Evolutionary conservation across 1,140 invertebrate genomes (phyloP).

Genomic region (Aphidius gifuensis): DNA sequence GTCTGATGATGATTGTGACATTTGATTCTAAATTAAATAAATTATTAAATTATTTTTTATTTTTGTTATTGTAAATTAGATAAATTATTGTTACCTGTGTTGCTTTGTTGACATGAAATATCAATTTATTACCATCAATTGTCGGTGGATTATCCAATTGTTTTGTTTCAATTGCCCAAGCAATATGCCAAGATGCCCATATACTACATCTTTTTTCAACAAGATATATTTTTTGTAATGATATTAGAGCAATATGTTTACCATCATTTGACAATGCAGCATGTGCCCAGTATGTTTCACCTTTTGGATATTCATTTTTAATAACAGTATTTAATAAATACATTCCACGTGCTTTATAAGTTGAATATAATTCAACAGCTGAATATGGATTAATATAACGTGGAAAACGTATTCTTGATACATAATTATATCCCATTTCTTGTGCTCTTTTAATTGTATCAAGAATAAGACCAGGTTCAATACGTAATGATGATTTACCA

Average conservation of each 20-base stretch:
- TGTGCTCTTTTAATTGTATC: slow-evolving; percentile 68
- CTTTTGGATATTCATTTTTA: slow-evolving; percentile 65
- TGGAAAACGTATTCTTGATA: slow-evolving; percentile 66
- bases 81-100: slow-evolving; percentile 19
- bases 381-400: slow-evolving; percentile 66
- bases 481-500: slow-evolving; percentile 60
- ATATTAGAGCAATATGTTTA: slow-evolving; percentile 54
- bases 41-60: not conserved
- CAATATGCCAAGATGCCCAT: slow-evolving; percentile 73
- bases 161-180: slow-evolving; percentile 73
- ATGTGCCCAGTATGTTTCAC: slow-evolving; percentile 72
- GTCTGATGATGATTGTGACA: slow-evolving; percentile 59
- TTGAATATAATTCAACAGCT: slow-evolving; percentile 66
- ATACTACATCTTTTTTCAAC: slow-evolving; percentile 65
- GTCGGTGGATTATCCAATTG: slow-evolving; percentile 70
- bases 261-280: slow-evolving; percentile 60
- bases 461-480: slow-evolving; percentile 64
- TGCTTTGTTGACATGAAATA: slow-evolving; percentile 73
- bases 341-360: slow-evolving; percentile 63
- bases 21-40: slow-evolving; percentile 39
- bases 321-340: slow-evolving; percentile 59
- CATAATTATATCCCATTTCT: slow-evolving; percentile 67
- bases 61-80: not conserved
- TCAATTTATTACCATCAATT: slow-evolving; percentile 63
- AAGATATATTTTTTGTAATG: slow-evolving; percentile 66